A percentile compares a stretch with the other conserved stretches of the same genome.
Evolutionary conservation across 2,888 invertebrate genomes (phyloP).

Genomic region (Eilema sororculum): DNA sequence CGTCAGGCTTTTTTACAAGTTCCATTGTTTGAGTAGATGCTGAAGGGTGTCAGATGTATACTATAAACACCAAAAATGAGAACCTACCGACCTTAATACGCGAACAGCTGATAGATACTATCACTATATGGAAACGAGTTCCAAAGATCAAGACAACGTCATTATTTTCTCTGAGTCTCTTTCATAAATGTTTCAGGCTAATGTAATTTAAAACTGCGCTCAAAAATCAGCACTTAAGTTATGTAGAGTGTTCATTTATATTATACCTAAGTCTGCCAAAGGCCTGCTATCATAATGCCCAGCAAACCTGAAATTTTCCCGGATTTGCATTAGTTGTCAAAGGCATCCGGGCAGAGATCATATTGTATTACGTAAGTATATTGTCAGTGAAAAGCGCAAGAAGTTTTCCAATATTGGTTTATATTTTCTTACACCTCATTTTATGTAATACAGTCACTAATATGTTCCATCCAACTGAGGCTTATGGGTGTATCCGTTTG

Average conservation of each 20-base stretch:
- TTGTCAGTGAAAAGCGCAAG: too few species aligned
- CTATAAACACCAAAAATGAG: slow-evolving; percentile 10
- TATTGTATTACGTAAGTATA: too few species aligned
- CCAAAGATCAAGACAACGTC: not conserved
- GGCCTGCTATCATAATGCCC: not conserved
- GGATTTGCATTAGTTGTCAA: too few species aligned
- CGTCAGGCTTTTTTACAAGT: slow-evolving; percentile 27
- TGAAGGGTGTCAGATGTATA: slow-evolving; percentile 5
- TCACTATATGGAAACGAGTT: not conserved
- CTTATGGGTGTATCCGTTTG: too few species aligned
- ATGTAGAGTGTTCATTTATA: not conserved
- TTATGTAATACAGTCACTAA: too few species aligned
- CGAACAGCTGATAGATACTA: slow-evolving; percentile 7
- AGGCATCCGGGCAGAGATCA: too few species aligned
- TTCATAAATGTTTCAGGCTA: not conserved
- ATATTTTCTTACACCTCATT: too few species aligned
- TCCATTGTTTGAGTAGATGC: slow-evolving; percentile 23
- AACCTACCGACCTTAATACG: not conserved
- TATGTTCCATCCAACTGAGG: too few species aligned
- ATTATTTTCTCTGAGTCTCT: not conserved
- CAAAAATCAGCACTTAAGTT: not conserved
- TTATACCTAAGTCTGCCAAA: too few species aligned
- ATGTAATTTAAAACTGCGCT: not conserved
- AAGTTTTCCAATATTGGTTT: too few species aligned
- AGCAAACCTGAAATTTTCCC: too few species aligned